Percentiles rank a stretch among this genome's conserved stretches.
Evolutionary conservation across 1,140 invertebrate genomes (phyloP).

Genomic region (Bombus vancouverensis): DNA sequence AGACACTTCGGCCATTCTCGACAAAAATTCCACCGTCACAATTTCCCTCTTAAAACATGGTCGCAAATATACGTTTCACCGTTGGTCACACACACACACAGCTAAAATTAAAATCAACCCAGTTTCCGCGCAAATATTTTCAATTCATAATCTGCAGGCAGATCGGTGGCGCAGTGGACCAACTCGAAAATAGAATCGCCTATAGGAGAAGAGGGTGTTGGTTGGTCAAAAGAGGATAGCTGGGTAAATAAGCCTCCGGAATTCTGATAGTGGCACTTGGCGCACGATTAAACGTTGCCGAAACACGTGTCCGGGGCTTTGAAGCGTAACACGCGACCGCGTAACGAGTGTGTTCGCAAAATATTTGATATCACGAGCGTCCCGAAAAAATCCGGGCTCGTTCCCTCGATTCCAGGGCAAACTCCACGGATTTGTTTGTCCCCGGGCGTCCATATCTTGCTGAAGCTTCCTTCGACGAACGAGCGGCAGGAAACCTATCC

Average conservation of each 20-base stretch:
- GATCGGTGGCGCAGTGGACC: not conserved
- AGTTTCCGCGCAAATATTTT: not conserved
- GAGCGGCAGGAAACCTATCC: constrained; percentile 36
- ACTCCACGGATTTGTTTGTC: constrained; percentile 34
- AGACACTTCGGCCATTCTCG: no score
- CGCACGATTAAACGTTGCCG: constrained; percentile 5
- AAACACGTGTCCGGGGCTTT: constrained; percentile 29
- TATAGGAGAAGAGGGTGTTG: no score
- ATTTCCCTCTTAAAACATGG: no score
- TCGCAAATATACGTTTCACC: not conserved
- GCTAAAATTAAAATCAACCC: not conserved
- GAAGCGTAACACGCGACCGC: constrained; percentile 19
- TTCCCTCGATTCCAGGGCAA: constrained; percentile 9
- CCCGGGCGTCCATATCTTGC: not conserved
- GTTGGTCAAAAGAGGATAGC: no score
- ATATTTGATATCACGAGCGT: constrained; percentile 55
- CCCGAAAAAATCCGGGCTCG: not conserved
- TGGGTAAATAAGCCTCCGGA: not conserved
- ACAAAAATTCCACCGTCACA: not conserved
- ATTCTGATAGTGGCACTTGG: constrained; percentile 21
- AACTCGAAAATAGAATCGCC: not conserved
- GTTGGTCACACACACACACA: not conserved
- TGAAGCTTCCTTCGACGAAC: not conserved
- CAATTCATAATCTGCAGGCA: not conserved
- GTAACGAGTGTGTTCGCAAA: constrained; percentile 63